Evolutionary conservation across 2,797 vertebrate species (phyloP).

Genomic region (Hydrolagus colliei): DNA sequence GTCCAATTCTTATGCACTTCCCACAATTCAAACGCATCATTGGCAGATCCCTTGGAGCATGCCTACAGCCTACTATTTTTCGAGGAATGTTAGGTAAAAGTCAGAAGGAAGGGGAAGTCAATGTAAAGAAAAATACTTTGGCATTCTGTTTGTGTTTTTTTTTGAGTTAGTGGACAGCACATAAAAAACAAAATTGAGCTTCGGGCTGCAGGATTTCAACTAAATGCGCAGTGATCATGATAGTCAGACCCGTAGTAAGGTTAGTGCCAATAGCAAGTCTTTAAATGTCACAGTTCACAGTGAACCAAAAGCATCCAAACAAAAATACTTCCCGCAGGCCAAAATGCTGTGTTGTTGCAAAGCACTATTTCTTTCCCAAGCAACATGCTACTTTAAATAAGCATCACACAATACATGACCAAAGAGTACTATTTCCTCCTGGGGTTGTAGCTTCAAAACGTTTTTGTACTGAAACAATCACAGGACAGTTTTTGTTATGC

Average conservation of each 20-base stretch:
- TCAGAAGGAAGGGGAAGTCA: not conserved
- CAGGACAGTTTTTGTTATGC: not conserved
- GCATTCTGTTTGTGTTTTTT: not conserved
- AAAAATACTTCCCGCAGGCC: not conserved
- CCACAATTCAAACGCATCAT: not conserved
- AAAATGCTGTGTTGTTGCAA: not conserved
- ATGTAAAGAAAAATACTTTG: not conserved
- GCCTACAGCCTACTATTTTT: not conserved
- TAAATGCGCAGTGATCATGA: not conserved
- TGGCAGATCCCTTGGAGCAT: not conserved
- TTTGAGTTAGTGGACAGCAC: not conserved
- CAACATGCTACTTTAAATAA: constrained; percentile 28
- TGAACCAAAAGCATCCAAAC: not conserved
- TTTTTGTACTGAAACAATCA: not conserved
- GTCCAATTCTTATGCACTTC: not conserved
- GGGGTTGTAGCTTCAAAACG: not conserved
- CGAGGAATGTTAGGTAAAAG: not conserved
- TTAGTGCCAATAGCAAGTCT: constrained; percentile 13
- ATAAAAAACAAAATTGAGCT: constrained; percentile 15
- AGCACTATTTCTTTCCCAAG: not conserved
- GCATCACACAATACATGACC: not conserved
- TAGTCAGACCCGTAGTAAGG: constrained; percentile 5
- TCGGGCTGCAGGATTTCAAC: constrained; percentile 18
- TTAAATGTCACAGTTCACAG: constrained; percentile 23
- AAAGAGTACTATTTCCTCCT: not conserved